A percentile compares a stretch with the other conserved stretches of the same genome.
Conservation (phyloP, 1,140 invertebrate genomes). For the Phthorimaea operculella region DNA sequence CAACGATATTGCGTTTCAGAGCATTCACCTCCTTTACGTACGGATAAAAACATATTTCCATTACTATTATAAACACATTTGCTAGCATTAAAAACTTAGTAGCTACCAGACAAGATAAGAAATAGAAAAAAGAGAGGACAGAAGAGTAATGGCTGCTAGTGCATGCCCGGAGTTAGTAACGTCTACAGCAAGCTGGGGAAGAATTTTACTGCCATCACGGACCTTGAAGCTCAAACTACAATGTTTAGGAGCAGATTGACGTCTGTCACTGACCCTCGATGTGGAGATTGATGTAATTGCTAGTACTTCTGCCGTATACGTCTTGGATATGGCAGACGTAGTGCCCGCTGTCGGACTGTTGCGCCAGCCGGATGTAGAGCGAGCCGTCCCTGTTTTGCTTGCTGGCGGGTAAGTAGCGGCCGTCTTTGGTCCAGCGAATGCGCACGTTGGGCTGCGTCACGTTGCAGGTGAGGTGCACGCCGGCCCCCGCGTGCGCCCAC, state of each 20-base stretch:
- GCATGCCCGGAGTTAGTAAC: conserved; percentile 33
- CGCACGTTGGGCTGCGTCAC: conserved; percentile 42
- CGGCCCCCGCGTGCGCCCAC: conserved; percentile 66
- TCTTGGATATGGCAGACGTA: conserved; percentile 76
- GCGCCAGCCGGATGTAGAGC: conserved; percentile 65
- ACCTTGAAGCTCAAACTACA: conserved; percentile 31
- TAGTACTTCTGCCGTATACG: conserved; percentile 57
- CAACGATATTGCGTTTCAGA: conserved; percentile 71
- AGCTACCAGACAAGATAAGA: background rate
- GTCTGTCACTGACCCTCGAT: conserved; percentile 75
- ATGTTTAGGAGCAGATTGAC: conserved; percentile 8
- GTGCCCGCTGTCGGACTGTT: conserved; percentile 73
- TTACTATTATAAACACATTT: background rate
- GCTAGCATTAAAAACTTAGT: conserved; percentile 7
- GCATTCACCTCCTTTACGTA: conserved; percentile 48
- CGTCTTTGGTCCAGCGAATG: conserved; percentile 69
- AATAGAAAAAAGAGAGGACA: background rate
- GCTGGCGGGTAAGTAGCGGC: conserved; percentile 58
- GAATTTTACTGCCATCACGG: background rate
- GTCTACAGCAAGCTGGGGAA: background rate
- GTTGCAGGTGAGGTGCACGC: conserved; percentile 71
- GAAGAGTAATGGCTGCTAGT: conserved; percentile 10
- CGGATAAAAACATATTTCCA: background rate
- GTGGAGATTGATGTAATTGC: conserved; percentile 75
- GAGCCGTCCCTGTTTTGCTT: conserved; percentile 38